Percentiles rank a stretch among this genome's conserved stretches.
Conservation (phyloP, 2,113 vertebrate genomes). For the Sylvia atricapilla region DNA sequence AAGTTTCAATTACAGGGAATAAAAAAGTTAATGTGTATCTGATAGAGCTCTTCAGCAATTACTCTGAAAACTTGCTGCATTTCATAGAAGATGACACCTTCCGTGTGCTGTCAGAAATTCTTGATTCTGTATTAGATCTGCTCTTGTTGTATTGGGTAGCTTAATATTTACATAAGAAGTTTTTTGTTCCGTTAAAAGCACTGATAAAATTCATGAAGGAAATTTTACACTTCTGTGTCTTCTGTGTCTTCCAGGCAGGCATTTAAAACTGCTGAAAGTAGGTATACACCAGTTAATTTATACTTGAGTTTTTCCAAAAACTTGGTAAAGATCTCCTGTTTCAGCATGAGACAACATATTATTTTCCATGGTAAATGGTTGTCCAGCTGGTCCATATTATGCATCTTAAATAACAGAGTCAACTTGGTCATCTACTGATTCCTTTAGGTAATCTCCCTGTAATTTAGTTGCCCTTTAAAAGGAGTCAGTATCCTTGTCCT, state of each 20-base stretch:
- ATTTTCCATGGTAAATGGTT: background rate
- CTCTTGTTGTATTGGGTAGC: background rate
- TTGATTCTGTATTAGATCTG: background rate
- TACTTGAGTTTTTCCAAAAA: background rate
- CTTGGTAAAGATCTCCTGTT: background rate
- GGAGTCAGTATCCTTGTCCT: background rate
- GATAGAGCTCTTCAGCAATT: background rate
- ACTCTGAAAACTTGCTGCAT: background rate
- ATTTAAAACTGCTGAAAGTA: background rate
- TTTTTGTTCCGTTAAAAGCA: background rate
- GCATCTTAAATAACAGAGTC: background rate
- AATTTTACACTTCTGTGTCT: background rate
- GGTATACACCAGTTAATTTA: background rate
- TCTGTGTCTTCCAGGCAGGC: background rate
- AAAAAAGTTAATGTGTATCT: background rate
- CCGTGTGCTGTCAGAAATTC: background rate
- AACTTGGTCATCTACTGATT: background rate
- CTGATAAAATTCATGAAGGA: background rate
- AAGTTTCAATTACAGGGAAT: background rate
- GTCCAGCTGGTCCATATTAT: background rate
- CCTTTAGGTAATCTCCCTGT: background rate
- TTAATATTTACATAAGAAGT: background rate
- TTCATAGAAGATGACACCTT: background rate
- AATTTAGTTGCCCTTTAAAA: background rate
- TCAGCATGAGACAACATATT: background rate